Conservation (phyloP, 2,113 vertebrate species). For the Antigone vipio region DNA sequence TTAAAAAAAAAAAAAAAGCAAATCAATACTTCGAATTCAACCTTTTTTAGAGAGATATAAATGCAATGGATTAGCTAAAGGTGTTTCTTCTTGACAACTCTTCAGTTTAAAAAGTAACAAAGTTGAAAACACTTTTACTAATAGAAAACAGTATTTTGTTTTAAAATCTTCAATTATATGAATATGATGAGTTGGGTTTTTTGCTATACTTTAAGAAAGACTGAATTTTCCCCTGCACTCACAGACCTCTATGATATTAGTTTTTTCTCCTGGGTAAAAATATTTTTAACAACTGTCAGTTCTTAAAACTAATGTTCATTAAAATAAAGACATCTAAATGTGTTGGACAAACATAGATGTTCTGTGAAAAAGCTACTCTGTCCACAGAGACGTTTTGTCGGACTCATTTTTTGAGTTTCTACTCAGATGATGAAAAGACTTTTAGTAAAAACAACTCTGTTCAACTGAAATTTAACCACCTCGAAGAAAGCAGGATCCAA, state of each 20-base stretch:
- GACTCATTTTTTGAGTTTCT: neutral
- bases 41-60: neutral
- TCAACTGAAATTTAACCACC: neutral
- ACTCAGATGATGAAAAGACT: neutral
- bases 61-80: conserved; percentile 14
- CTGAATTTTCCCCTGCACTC: neutral
- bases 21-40: conserved; percentile 4
- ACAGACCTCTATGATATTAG: neutral
- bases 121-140: neutral
- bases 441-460: neutral
- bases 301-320: neutral
- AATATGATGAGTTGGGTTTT: neutral
- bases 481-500: neutral
- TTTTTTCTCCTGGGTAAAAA: neutral
- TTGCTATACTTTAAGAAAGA: neutral
- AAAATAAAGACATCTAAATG: neutral
- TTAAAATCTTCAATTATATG: neutral
- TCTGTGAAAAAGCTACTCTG: neutral
- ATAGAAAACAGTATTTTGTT: neutral
- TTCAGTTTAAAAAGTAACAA: conserved; percentile 4
- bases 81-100: neutral
- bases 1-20: neutral
- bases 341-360: neutral
- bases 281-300: neutral
- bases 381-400: neutral